Conservation (phyloP, 2,113 vertebrate species). For the Corythornis cristatus region DNA sequence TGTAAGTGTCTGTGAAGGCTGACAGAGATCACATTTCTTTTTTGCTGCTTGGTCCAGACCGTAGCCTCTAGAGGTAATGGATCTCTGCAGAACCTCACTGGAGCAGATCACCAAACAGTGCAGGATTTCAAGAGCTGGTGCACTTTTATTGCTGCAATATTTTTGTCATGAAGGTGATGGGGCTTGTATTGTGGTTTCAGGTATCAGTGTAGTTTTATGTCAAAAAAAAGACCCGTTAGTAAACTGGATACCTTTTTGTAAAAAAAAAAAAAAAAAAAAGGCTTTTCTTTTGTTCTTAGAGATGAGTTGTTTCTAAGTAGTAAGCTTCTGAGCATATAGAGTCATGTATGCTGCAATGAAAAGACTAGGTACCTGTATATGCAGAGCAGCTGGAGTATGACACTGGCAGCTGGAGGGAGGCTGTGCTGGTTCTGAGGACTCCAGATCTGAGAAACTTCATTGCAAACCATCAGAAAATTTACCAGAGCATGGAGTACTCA, state of each 20-base stretch:
- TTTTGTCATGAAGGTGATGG: slow-evolving; percentile 23
- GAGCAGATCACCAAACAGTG: slow-evolving; percentile 50
- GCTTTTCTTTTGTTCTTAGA: background rate
- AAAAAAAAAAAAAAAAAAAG: background rate
- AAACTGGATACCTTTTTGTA: background rate
- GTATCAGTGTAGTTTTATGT: background rate
- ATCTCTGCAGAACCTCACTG: slow-evolving; percentile 30
- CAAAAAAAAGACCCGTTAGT: background rate
- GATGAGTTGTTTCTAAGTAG: background rate
- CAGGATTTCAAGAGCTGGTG: slow-evolving; percentile 57
- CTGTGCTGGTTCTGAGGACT: background rate
- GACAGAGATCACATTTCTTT: slow-evolving; percentile 56
- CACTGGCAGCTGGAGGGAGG: background rate
- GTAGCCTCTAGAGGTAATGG: slow-evolving; percentile 25
- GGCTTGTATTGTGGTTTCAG: slow-evolving; percentile 12
- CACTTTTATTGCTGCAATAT: slow-evolving; percentile 43
- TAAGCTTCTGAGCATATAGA: background rate
- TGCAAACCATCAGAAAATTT: background rate
- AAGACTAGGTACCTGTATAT: background rate
- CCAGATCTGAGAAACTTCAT: background rate
- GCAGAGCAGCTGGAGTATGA: background rate
- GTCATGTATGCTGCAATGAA: background rate
- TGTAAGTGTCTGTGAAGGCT: slow-evolving; percentile 48
- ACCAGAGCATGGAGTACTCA: background rate
- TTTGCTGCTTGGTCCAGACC: background rate